Evolutionary conservation across 2,113 vertebrate species (phyloP).

Genomic region (Prunella fulvescens): DNA sequence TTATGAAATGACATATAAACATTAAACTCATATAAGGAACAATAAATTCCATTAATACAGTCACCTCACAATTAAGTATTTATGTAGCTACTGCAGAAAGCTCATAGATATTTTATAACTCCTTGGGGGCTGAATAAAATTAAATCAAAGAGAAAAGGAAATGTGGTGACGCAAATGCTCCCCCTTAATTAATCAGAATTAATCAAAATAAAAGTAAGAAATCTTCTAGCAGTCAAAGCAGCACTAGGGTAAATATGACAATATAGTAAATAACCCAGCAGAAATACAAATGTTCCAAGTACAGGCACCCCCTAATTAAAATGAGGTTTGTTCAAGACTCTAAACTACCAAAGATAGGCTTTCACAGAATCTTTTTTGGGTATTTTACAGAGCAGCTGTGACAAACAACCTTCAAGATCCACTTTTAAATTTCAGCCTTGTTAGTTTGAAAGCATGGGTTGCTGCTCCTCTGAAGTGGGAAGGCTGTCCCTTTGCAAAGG

Average conservation of each 20-base stretch:
- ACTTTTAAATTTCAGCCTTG: neutral
- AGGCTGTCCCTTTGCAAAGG: neutral
- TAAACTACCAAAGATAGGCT: neutral
- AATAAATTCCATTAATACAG: neutral
- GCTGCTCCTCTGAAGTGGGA: neutral
- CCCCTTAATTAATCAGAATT: neutral
- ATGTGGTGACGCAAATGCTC: neutral
- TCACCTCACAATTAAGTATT: neutral
- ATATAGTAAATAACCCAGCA: neutral
- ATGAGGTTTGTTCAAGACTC: neutral
- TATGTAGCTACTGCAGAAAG: neutral
- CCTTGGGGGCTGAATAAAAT: neutral
- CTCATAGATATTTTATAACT: neutral
- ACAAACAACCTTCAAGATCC: neutral
- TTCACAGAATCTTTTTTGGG: neutral
- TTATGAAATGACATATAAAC: neutral
- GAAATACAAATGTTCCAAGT: neutral
- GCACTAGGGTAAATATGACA: neutral
- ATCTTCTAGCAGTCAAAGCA: neutral
- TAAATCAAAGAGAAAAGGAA: conserved; percentile 30
- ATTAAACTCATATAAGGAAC: neutral
- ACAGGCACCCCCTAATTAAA: neutral
- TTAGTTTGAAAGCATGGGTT: neutral
- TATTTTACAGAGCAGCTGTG: neutral
- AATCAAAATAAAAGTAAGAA: neutral